Percentiles rank a stretch among this genome's conserved stretches.
phyloP scores from a whole-genome alignment of 2,888 invertebrate species.

The Brachyopa scutellaris region DNA sequence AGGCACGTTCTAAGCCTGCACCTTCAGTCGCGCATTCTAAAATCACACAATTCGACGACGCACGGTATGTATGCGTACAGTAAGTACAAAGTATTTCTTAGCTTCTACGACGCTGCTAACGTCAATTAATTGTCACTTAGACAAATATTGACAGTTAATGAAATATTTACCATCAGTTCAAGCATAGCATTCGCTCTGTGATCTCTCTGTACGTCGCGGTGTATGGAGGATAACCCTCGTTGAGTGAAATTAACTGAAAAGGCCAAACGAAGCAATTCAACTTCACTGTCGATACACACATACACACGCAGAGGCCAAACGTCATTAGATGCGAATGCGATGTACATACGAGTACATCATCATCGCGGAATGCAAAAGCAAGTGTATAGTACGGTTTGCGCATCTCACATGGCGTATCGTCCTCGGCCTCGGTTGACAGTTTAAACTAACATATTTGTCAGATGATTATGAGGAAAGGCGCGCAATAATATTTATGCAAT shows the following conservation, averaged over 20 bases:
- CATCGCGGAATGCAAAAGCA: constrained; percentile 58
- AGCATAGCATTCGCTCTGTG: neutral
- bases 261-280: constrained; percentile 62
- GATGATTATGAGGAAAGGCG: constrained; percentile 54
- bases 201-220: neutral
- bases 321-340: constrained; percentile 31
- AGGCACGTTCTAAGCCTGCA: constrained; percentile 47
- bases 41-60: neutral
- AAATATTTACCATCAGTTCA: constrained; percentile 64
- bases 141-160: constrained; percentile 69
- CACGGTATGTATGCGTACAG: too few relatives aligned
- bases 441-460: constrained; percentile 71
- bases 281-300: constrained; percentile 15
- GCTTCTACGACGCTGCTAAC: constrained; percentile 67
- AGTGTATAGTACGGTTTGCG: constrained; percentile 45
- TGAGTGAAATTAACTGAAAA: constrained; percentile 69
- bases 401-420: constrained; percentile 51
- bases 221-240: constrained; percentile 67
- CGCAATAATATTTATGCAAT: constrained; percentile 70
- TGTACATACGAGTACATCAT: too few relatives aligned
- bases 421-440: constrained; percentile 65
- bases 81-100: constrained; percentile 23
- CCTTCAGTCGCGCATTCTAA: constrained; percentile 15
- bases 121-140: constrained; percentile 72
- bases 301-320: neutral